A percentile compares a stretch with the other conserved stretches of the same genome.
phyloP scores from a whole-genome alignment of 2,888 invertebrate species.

The Metallyticus violacea region DNA sequence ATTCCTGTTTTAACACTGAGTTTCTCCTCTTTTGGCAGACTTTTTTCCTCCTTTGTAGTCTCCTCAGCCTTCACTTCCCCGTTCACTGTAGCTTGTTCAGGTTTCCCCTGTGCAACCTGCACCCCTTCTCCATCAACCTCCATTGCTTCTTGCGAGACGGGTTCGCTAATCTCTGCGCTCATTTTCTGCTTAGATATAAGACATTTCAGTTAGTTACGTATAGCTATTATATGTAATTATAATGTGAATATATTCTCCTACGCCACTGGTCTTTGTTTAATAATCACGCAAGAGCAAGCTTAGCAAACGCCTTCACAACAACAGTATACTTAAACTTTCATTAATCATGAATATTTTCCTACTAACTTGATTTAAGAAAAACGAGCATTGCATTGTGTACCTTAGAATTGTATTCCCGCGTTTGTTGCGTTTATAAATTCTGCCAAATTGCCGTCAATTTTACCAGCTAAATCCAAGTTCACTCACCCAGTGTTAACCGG shows the following conservation, averaged over 20 bases:
- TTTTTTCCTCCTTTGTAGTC: not conserved
- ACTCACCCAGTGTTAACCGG: not conserved
- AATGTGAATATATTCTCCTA: not conserved
- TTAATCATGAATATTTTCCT: not conserved
- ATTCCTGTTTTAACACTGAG: conserved; percentile 35
- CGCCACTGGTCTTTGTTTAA: not conserved
- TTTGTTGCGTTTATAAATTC: not conserved
- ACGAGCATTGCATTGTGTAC: not conserved
- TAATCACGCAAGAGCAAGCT: too few relatives aligned
- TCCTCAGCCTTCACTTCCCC: not conserved
- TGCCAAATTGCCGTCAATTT: not conserved
- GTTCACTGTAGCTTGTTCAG: not conserved
- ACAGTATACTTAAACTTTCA: not conserved
- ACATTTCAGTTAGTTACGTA: not conserved
- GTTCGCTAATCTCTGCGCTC: not conserved
- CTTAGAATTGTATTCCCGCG: not conserved
- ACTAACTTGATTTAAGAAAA: not conserved
- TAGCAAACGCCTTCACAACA: not conserved
- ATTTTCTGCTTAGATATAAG: not conserved
- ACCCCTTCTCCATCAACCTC: conserved; percentile 18
- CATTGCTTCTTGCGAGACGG: conserved; percentile 20
- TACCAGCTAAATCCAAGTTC: not conserved
- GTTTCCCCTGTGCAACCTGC: not conserved
- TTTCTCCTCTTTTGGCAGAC: conserved; percentile 12
- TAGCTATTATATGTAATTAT: not conserved